A percentile compares a stretch with the other conserved stretches of the same genome.
phyloP scores from a whole-genome alignment of 1,140 invertebrate genomes.

The Matsumurasca onukii region DNA sequence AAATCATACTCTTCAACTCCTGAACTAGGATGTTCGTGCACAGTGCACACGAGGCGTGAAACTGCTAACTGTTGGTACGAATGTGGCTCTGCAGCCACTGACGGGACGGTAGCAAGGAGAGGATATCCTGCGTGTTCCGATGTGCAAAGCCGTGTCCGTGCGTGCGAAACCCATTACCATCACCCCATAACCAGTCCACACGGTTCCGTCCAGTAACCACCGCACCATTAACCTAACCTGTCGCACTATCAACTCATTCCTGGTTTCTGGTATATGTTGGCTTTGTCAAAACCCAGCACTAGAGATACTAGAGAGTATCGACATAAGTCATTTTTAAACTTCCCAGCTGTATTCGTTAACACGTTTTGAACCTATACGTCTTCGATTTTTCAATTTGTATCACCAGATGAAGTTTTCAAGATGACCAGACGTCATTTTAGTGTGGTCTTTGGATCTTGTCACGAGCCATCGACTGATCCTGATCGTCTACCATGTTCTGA shows the following conservation, averaged over 20 bases:
- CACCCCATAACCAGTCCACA: neutral
- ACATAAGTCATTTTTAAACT: no score
- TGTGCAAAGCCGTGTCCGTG: neutral
- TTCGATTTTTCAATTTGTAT: no score
- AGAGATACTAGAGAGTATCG: no score
- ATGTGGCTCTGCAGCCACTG: neutral
- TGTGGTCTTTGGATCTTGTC: no score
- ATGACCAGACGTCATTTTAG: no score
- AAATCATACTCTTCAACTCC: neutral
- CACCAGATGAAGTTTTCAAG: no score
- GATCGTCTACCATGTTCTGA: no score
- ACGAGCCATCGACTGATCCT: no score
- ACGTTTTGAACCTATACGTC: no score
- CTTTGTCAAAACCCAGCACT: no score
- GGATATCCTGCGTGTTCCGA: slow-evolving; percentile 13
- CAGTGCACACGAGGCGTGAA: neutral
- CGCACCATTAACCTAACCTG: neutral
- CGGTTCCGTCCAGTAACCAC: neutral
- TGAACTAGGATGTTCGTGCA: neutral
- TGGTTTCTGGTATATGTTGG: neutral
- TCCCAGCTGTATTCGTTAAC: no score
- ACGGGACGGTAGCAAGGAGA: slow-evolving; percentile 6
- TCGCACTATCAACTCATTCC: neutral
- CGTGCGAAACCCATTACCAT: neutral
- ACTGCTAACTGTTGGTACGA: neutral